phyloP scores from a whole-genome alignment of 2,797 vertebrate genomes.

The Gobio occitaniae region DNA sequence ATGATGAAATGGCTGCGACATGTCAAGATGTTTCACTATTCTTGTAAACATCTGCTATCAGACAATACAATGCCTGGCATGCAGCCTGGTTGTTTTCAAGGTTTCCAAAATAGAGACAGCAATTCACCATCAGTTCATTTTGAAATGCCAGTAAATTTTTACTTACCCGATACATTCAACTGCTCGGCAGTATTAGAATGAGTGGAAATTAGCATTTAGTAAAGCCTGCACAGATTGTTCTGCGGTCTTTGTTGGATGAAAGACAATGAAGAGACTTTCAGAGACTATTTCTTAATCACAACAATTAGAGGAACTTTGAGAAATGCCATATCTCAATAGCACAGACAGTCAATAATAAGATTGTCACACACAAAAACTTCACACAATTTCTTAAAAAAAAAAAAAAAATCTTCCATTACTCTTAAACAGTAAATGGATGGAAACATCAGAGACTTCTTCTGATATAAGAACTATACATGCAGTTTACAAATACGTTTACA shows the following conservation, averaged over 20 bases:
- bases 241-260: slow-evolving; percentile 3
- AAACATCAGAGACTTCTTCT: slow-evolving; percentile 12
- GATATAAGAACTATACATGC: neutral
- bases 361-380: neutral
- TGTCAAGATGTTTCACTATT: slow-evolving; percentile 56
- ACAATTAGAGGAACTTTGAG: slow-evolving; percentile 18
- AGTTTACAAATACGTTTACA: neutral
- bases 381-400: neutral
- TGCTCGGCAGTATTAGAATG: neutral
- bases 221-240: slow-evolving; percentile 36
- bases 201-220: slow-evolving; percentile 21
- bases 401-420: neutral
- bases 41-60: slow-evolving; percentile 60
- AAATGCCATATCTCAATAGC: slow-evolving; percentile 23
- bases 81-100: slow-evolving; percentile 36
- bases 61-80: slow-evolving; percentile 44
- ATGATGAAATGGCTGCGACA: slow-evolving; percentile 63
- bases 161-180: neutral
- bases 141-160: slow-evolving; percentile 25
- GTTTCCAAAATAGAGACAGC: slow-evolving; percentile 32
- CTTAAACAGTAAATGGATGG: neutral
- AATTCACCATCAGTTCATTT: slow-evolving; percentile 10
- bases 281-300: slow-evolving; percentile 13
- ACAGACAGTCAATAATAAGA: slow-evolving; percentile 13
- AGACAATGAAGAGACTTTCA: slow-evolving; percentile 27